Conservation (phyloP, 2,797 vertebrate genomes). For the Sardinella longiceps region DNA sequence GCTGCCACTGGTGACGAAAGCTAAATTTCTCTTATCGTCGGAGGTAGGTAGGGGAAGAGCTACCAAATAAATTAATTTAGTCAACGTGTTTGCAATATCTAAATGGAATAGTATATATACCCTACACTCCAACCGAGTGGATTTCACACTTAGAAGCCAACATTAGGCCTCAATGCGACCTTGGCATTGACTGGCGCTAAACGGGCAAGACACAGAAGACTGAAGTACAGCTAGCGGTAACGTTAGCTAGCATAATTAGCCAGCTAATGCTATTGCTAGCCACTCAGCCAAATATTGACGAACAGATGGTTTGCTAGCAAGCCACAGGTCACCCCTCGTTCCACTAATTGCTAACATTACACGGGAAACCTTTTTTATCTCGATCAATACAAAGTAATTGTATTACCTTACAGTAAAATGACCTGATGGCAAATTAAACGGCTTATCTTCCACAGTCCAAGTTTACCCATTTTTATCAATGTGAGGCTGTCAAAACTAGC, state of each 20-base stretch:
- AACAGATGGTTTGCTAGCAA: constrained; percentile 10
- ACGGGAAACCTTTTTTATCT: not conserved
- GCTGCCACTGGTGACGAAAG: not conserved
- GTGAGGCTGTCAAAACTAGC: constrained; percentile 16
- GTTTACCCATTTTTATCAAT: not conserved
- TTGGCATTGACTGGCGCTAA: constrained; percentile 34
- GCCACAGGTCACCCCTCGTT: not conserved
- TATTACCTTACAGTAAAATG: not conserved
- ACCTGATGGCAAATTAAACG: not conserved
- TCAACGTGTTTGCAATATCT: not conserved
- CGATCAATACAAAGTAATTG: not conserved
- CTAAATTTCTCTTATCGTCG: not conserved
- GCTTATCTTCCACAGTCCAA: not conserved
- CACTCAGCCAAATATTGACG: not conserved
- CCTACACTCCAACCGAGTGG: not conserved
- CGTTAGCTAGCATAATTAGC: constrained; percentile 24
- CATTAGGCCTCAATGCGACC: constrained; percentile 49
- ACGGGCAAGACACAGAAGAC: not conserved
- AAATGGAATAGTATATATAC: not conserved
- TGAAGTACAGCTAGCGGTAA: not conserved
- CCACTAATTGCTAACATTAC: not conserved
- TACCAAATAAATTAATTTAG: not conserved
- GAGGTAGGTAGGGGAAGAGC: not conserved
- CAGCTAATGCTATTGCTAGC: constrained; percentile 20
- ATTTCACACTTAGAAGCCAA: not conserved